Percentiles rank a stretch among this genome's conserved stretches.
Evolutionary conservation across 2,888 invertebrate genomes (phyloP).

Genomic region (Ernsta delagoae): DNA sequence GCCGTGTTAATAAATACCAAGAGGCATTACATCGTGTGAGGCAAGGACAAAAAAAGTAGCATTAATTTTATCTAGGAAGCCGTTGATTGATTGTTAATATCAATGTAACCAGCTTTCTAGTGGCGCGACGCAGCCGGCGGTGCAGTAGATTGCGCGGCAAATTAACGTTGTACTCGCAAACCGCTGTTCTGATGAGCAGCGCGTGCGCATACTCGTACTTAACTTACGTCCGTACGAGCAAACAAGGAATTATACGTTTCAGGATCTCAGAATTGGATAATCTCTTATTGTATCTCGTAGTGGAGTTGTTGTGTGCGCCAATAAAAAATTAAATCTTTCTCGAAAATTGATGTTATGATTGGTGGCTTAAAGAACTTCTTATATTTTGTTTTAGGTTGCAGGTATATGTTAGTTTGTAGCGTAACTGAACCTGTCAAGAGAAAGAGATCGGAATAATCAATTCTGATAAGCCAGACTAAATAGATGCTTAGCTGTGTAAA

Average conservation of each 20-base stretch:
- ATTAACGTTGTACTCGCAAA: slow-evolving; percentile 52
- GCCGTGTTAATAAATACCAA: background rate
- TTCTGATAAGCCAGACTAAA: too few species aligned
- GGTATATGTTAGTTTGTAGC: too few species aligned
- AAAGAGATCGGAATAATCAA: rapidly evolving
- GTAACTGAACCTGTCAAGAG: too few species aligned
- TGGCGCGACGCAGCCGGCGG: slow-evolving; percentile 56
- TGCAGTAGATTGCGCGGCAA: slow-evolving; percentile 48
- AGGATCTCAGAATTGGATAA: background rate
- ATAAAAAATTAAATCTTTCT: background rate
- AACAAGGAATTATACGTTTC: background rate
- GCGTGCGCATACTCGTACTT: slow-evolving; percentile 43
- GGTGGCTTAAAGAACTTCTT: too few species aligned
- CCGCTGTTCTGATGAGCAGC: slow-evolving; percentile 38
- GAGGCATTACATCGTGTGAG: background rate
- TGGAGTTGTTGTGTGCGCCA: background rate
- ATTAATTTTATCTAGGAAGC: slow-evolving; percentile 33
- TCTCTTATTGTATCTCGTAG: background rate
- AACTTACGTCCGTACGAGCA: background rate
- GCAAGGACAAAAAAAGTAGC: slow-evolving; percentile 25
- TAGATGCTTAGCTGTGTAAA: too few species aligned
- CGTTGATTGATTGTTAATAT: slow-evolving; percentile 36
- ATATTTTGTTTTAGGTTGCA: too few species aligned
- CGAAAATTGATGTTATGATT: too few species aligned
- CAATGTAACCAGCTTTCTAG: slow-evolving; percentile 57